These are phyloP conservation scores for Sphaerophoria rueppellii DNA, from an alignment of 2,888 invertebrate species.

Conservation along the genomic window DNA sequence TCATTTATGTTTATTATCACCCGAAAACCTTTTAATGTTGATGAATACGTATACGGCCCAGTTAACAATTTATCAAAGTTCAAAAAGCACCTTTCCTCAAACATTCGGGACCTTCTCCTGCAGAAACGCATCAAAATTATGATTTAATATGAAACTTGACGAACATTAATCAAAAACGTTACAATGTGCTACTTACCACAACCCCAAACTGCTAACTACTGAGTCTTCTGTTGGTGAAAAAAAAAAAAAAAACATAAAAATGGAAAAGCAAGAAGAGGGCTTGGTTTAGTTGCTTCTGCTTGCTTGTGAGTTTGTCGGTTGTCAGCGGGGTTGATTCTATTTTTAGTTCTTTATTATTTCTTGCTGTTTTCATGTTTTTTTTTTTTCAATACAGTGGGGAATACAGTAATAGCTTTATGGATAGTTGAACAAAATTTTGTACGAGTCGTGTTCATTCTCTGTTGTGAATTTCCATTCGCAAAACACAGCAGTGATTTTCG, in stretches of 20 bases:
- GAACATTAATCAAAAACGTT: not conserved
- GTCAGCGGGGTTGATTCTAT: constrained; percentile 62
- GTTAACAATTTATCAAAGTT: too few species aligned
- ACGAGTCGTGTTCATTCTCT: constrained; percentile 41
- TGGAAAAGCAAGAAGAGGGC: constrained; percentile 54
- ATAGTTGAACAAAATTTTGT: constrained; percentile 67
- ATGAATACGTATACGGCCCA: too few species aligned
- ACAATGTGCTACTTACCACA: constrained; percentile 51
- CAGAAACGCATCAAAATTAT: too few species aligned
- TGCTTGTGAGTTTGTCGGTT: constrained; percentile 23
- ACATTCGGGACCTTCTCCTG: too few species aligned
- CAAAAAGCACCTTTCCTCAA: too few species aligned
- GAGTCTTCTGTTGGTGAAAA: constrained; percentile 6
- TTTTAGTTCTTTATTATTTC: constrained; percentile 61
- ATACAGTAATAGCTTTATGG: constrained; percentile 66
- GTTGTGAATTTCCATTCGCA: constrained; percentile 28
- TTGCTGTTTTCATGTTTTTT: constrained; percentile 25
- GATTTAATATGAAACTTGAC: not conserved
- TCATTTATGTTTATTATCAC: too few species aligned
- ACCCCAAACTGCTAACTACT: constrained; percentile 32
- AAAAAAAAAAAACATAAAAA: constrained; percentile 31
- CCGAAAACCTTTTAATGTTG: too few species aligned
- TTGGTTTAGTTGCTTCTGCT: constrained; percentile 14
- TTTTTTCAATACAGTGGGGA: constrained; percentile 40
- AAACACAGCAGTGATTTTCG: constrained; percentile 52